Conservation (phyloP, 2,797 vertebrate genomes). For the Melanotaenia parkinsoni region DNA sequence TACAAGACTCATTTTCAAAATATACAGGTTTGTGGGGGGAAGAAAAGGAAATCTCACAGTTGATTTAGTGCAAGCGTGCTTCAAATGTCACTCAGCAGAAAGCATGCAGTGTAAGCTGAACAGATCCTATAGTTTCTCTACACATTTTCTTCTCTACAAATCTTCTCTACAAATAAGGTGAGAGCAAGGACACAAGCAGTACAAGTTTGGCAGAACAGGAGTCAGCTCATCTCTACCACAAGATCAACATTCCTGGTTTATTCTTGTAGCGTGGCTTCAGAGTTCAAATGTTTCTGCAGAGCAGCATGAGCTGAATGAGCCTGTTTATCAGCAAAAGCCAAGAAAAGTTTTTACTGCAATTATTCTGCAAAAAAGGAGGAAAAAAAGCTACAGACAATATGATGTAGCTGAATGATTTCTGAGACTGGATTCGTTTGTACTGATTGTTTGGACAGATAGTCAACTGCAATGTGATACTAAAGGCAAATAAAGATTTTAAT, state of each 20-base stretch:
- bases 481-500: not conserved
- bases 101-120: conserved; percentile 32
- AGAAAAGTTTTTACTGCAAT: not conserved
- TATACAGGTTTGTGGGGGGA: not conserved
- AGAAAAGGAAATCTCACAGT: not conserved
- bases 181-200: conserved; percentile 22
- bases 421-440: not conserved
- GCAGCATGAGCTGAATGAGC: not conserved
- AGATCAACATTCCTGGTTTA: conserved; percentile 22
- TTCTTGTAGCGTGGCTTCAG: conserved; percentile 5
- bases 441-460: conserved; percentile 2
- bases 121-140: not conserved
- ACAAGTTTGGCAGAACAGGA: conserved; percentile 45
- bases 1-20: not conserved
- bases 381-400: not conserved
- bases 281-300: conserved; percentile 4
- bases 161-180: not conserved
- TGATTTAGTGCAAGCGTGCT: not conserved
- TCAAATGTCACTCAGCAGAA: not conserved
- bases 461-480: not conserved
- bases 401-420: not conserved
- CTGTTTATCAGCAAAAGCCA: conserved; percentile 2
- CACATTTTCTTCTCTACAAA: not conserved
- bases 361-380: not conserved
- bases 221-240: conserved; percentile 46